Percentiles rank a stretch among this genome's conserved stretches.
phyloP scores from a whole-genome alignment of 1,140 invertebrate genomes.

The Eumeta japonica region DNA sequence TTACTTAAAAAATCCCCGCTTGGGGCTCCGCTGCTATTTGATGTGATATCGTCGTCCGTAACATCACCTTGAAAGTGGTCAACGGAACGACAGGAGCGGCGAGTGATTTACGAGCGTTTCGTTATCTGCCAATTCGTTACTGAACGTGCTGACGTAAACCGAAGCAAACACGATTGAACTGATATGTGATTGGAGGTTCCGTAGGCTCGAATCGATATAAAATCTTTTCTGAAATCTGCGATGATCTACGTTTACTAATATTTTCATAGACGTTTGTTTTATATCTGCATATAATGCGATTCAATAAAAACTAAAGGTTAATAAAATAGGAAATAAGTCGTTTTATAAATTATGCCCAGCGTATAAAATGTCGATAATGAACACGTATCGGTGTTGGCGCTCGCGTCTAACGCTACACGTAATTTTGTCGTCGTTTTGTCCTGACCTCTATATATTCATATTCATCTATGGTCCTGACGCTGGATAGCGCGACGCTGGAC shows the following conservation, averaged over 20 bases:
- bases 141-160: neutral
- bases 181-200: neutral
- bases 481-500: too few species aligned
- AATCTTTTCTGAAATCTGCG: constrained; percentile 3
- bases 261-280: too few species aligned
- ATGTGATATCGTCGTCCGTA: too few species aligned
- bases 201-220: neutral
- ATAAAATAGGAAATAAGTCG: neutral
- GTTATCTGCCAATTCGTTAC: neutral
- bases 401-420: too few species aligned
- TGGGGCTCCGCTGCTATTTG: too few species aligned
- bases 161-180: neutral
- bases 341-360: neutral
- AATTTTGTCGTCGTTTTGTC: too few species aligned
- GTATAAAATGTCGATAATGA: neutral
- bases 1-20: neutral
- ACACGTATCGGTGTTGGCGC: too few species aligned
- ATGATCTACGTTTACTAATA: neutral
- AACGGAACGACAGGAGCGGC: neutral
- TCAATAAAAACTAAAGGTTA: neutral
- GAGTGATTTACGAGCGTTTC: neutral
- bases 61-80: neutral
- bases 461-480: too few species aligned
- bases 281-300: constrained; percentile 9
- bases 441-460: too few species aligned